phyloP scores from a whole-genome alignment of 2,113 vertebrate genomes.

The Mastomys natalensis region DNA sequence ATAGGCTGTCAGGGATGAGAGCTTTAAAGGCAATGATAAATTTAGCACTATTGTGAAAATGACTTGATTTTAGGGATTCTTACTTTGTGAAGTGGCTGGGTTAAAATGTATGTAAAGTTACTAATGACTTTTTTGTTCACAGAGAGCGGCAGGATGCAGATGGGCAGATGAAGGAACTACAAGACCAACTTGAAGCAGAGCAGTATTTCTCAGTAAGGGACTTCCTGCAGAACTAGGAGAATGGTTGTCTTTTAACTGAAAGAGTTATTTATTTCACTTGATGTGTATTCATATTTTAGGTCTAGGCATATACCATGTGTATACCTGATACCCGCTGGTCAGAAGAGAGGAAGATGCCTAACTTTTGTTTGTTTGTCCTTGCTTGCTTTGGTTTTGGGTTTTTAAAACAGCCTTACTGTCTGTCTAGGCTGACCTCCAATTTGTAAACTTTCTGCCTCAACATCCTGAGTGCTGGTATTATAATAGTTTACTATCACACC shows the following conservation, averaged over 20 bases:
- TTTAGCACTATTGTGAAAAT: neutral
- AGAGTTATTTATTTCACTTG: neutral
- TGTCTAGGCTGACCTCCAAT: neutral
- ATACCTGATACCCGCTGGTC: neutral
- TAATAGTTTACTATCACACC: neutral
- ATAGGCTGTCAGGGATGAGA: neutral
- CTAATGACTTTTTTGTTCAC: slow-evolving; percentile 65
- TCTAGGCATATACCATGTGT: neutral
- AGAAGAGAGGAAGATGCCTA: neutral
- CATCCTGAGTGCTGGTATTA: neutral
- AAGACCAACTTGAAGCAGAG: slow-evolving; percentile 98
- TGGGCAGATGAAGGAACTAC: slow-evolving; percentile 98
- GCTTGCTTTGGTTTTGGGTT: neutral
- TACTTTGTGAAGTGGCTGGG: neutral
- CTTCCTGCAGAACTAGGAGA: neutral
- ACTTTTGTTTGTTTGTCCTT: neutral
- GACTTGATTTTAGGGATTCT: neutral
- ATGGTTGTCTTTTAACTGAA: neutral
- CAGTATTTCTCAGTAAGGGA: slow-evolving; percentile 97
- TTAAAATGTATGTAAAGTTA: neutral
- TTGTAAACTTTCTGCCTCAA: neutral
- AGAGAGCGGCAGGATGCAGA: slow-evolving; percentile 98
- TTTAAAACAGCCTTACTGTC: neutral
- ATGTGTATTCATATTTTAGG: neutral
- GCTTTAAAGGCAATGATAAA: neutral